A percentile compares a stretch with the other conserved stretches of the same genome.
Evolutionary conservation across 1,140 invertebrate species (phyloP).

Genomic region (Solenopsis fugax): DNA sequence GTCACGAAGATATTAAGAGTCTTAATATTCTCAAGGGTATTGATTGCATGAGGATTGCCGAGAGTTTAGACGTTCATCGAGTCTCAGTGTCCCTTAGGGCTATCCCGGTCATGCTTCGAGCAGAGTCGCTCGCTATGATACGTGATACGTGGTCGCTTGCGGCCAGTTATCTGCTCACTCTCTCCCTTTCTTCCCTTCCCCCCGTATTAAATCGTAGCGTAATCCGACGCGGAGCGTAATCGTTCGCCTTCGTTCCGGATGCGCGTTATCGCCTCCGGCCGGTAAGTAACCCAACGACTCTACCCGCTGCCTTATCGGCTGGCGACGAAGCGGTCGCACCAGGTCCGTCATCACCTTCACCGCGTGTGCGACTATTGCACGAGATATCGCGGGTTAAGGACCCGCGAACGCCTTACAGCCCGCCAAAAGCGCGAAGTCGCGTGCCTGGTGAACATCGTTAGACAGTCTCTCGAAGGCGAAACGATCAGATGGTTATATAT

Average conservation of each 20-base stretch:
- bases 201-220: slow-evolving; percentile 51
- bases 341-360: slow-evolving; percentile 71
- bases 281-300: slow-evolving; percentile 75
- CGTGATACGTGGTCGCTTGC: not conserved
- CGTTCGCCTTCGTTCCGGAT: slow-evolving; percentile 50
- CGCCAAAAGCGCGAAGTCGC: not conserved
- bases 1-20: not conserved
- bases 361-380: slow-evolving; percentile 69
- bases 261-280: slow-evolving; percentile 48
- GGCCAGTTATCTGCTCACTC: slow-evolving; percentile 27
- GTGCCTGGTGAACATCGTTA: not conserved
- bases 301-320: slow-evolving; percentile 78
- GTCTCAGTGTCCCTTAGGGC: not conserved
- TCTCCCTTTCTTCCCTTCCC: not conserved
- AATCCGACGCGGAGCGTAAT: slow-evolving; percentile 51
- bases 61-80: slow-evolving; percentile 25
- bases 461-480: not conserved
- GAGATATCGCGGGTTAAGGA: slow-evolving; percentile 79
- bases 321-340: slow-evolving; percentile 73
- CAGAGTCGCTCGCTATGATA: not conserved
- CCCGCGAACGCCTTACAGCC: slow-evolving; percentile 24
- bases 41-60: not conserved
- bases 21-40: not conserved
- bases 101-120: not conserved
- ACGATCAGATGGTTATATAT: not conserved